These are phyloP conservation scores for Campoletis raptor DNA, from an alignment of 2,888 invertebrate species.

Conservation along the genomic window DNA sequence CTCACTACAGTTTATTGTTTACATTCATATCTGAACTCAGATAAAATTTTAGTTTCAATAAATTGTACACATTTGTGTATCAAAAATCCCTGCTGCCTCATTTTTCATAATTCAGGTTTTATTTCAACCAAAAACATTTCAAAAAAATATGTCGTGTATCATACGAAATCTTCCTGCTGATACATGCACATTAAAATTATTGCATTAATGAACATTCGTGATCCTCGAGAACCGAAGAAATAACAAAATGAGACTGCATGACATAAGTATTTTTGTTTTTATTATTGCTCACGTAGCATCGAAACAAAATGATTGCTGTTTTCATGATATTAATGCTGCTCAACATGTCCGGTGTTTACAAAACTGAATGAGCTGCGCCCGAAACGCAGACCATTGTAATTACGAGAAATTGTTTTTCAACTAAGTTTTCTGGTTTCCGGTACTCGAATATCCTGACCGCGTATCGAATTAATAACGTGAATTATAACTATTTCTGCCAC, in stretches of 20 bases:
- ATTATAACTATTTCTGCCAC: neutral
- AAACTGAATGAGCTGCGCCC: conserved; percentile 32
- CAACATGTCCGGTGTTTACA: conserved; percentile 30
- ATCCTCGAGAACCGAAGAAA: no score
- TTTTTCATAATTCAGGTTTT: conserved; percentile 48
- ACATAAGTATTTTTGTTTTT: conserved; percentile 49
- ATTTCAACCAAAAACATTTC: conserved; percentile 21
- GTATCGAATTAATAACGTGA: neutral
- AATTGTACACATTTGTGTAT: neutral
- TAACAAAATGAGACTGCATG: no score
- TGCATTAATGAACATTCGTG: conserved; percentile 46
- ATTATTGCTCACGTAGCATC: conserved; percentile 43
- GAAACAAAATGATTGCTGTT: conserved; percentile 53
- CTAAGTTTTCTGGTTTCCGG: neutral
- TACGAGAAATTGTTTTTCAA: neutral
- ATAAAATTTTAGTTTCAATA: neutral
- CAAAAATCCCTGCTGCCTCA: conserved; percentile 2
- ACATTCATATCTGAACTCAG: neutral
- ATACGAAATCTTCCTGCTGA: conserved; percentile 45
- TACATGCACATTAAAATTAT: conserved; percentile 36
- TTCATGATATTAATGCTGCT: conserved; percentile 22
- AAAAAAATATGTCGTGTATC: conserved; percentile 31
- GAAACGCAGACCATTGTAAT: neutral
- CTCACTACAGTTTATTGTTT: neutral
- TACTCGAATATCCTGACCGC: neutral